Evolutionary conservation across 2,797 vertebrate genomes (phyloP), one percentile per base, ranked within the genome.

Genomic region (Myioborus miniatus): DNA sequence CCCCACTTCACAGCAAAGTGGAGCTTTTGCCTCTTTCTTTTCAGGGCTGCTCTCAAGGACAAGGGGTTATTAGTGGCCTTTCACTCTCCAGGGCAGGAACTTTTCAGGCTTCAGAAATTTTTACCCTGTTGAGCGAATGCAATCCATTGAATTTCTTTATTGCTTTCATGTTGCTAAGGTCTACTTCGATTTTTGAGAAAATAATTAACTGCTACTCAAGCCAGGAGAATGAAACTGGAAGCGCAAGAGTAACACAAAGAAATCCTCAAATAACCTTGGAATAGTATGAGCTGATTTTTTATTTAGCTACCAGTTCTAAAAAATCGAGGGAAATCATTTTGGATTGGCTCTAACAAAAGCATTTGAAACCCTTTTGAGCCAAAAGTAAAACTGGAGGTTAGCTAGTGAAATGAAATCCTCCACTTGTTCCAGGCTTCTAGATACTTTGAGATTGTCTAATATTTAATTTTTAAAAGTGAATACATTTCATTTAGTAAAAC

Each of bases 121-220:
- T 36, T 59, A 69, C 41, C 70, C 76, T 52, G 60, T 71, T 32
- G 76, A 92, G 43, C 60, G 84, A 89, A 89, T n/a, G 36, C 47
- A 56, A 53, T 78, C 56, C 89, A 85, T 34, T 93, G 87, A 87
- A 83, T 84, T 87, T 83, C 89, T 83, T 92, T 78, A 91, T 93
- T 86, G 78, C 76, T 83, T 92, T 91, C 79, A 53, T 59, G 69
- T 92, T 86, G 65, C 62, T 88, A 81, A 81, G 65, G 53, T 92
- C 72, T 76, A 15, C 58, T 95, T 91, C 26, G 1, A 71, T 88
- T 94, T 96, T 86, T 77, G 55, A 81, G 76, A 49, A 87, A 89
- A 93, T 87, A 96, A 97, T 88, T 92, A 91, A 88, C 84, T 58
- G 69, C 65, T 93, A 69, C 91, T 83, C 76, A 87, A 47, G 83